Percentiles rank a stretch among this genome's conserved stretches.
phyloP scores from a whole-genome alignment of 1,140 invertebrate genomes.

The Bombus picipes region DNA sequence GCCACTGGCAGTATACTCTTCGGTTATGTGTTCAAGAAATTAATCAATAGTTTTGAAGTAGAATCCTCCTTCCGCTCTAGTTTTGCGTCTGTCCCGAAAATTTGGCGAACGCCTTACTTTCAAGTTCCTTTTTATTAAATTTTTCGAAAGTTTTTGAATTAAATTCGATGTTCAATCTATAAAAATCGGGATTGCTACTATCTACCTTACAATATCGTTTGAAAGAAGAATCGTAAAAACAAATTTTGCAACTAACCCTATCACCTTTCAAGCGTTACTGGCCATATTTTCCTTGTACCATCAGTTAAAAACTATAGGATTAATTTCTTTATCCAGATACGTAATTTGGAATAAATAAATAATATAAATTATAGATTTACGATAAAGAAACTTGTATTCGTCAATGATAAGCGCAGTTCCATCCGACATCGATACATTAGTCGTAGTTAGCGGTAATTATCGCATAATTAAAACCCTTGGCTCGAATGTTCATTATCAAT shows the following conservation, averaged over 20 bases:
- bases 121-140: not conserved
- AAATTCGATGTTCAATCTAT: not conserved
- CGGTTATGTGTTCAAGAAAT: constrained; percentile 1
- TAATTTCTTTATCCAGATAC: too few relatives aligned
- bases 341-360: too few relatives aligned
- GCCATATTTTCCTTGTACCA: too few relatives aligned
- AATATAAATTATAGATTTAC: too few relatives aligned
- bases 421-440: too few relatives aligned
- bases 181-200: not conserved
- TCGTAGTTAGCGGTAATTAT: not conserved
- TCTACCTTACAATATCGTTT: too few relatives aligned
- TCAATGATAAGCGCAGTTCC: too few relatives aligned
- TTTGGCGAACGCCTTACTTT: not conserved
- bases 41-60: constrained; percentile 1
- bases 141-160: not conserved
- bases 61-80: not conserved
- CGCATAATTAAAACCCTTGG: not conserved
- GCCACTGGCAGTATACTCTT: not conserved
- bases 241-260: too few relatives aligned
- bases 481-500: not conserved
- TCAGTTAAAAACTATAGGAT: too few relatives aligned
- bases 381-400: too few relatives aligned
- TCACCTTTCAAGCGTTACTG: too few relatives aligned
- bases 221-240: too few relatives aligned
- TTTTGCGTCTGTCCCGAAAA: not conserved